A percentile compares a stretch with the other conserved stretches of the same genome.
Conservation (phyloP, 2,888 invertebrate genomes). For the Spodoptera exigua region DNA sequence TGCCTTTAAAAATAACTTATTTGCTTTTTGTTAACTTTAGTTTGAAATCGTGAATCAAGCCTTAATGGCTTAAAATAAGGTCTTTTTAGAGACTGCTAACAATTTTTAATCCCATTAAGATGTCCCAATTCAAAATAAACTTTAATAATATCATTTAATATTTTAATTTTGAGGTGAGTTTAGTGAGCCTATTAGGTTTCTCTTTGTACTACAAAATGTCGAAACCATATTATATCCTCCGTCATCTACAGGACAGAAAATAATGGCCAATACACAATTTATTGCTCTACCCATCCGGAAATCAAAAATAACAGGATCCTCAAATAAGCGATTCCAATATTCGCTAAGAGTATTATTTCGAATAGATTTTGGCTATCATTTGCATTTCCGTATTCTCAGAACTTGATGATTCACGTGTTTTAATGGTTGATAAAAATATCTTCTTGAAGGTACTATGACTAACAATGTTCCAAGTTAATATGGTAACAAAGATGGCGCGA, state of each 20-base stretch:
- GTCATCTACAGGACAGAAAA: no score
- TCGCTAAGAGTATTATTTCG: slow-evolving; percentile 1
- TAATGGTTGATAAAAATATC: slow-evolving; percentile 35
- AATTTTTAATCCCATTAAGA: slow-evolving; percentile 12
- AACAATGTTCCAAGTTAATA: slow-evolving; percentile 53
- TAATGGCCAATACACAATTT: no score
- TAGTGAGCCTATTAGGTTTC: no score
- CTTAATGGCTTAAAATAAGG: not conserved
- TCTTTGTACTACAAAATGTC: no score
- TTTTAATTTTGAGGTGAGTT: slow-evolving; percentile 6
- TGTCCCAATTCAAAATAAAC: slow-evolving; percentile 3
- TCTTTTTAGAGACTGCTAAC: slow-evolving; percentile 7
- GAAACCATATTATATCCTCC: no score
- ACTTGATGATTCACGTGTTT: slow-evolving; percentile 23
- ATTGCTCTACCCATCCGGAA: not conserved
- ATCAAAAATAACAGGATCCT: not conserved
- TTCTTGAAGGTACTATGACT: slow-evolving; percentile 35
- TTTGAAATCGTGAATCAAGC: no score
- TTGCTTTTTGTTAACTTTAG: no score
- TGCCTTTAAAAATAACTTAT: no score
- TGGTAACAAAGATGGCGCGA: slow-evolving; percentile 49
- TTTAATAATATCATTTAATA: slow-evolving; percentile 10
- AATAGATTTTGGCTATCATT: slow-evolving; percentile 10
- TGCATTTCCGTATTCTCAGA: slow-evolving; percentile 10
- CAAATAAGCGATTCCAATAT: not conserved